Percentiles rank a stretch among this genome's conserved stretches.
Conservation (phyloP, 2,888 invertebrate species). For the Eretmocerus hayati region DNA sequence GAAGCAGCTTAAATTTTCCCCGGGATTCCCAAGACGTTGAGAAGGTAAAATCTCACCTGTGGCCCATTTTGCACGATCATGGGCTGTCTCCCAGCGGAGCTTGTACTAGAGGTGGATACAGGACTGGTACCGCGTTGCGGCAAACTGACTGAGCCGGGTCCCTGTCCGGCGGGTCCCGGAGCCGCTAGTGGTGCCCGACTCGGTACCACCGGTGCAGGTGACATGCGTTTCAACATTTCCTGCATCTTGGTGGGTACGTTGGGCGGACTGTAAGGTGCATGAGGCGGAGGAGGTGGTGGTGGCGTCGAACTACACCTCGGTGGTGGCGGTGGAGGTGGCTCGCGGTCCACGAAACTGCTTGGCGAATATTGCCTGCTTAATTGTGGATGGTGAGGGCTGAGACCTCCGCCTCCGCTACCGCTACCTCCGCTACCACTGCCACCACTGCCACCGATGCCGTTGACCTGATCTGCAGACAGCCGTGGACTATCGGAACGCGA, state of each 20-base stretch:
- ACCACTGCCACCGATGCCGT: background rate
- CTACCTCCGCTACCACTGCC: conserved; percentile 28
- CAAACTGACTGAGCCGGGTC: conserved; percentile 42
- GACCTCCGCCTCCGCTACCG: conserved; percentile 30
- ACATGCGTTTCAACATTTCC: conserved; percentile 70
- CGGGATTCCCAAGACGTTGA: no score
- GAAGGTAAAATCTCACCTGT: conserved; percentile 39
- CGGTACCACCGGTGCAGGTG: conserved; percentile 65
- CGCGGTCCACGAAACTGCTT: conserved; percentile 53
- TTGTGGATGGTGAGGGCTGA: conserved; percentile 58
- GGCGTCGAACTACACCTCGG: conserved; percentile 65
- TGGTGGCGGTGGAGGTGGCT: conserved; percentile 62
- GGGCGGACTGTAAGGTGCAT: conserved; percentile 47
- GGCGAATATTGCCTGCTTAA: conserved; percentile 68
- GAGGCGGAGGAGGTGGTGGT: conserved; percentile 56
- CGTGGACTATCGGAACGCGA: conserved; percentile 86
- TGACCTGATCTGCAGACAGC: conserved; percentile 46
- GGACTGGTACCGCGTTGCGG: conserved; percentile 69
- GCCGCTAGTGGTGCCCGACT: conserved; percentile 61
- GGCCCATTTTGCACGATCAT: conserved; percentile 78
- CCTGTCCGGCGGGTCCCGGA: conserved; percentile 44
- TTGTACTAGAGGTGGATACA: conserved; percentile 49
- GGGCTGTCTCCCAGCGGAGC: conserved; percentile 58
- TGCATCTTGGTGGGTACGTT: conserved; percentile 61
- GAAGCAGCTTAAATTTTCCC: no score